phyloP scores from a whole-genome alignment of 2,888 invertebrate genomes.

The Hypomecis punctinalis region DNA sequence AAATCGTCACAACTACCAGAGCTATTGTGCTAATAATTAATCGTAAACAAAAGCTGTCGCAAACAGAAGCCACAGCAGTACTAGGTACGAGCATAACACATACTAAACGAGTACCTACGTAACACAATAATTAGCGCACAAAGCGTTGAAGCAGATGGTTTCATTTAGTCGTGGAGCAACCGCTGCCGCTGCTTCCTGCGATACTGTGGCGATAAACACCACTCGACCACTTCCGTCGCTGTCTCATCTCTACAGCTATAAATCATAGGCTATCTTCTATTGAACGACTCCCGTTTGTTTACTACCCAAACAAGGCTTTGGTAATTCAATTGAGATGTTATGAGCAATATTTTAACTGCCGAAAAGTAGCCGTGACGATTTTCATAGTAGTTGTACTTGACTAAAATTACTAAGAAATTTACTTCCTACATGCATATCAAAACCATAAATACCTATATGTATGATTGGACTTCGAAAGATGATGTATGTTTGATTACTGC shows the following conservation, averaged over 20 bases:
- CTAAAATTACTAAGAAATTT: too few relatives aligned
- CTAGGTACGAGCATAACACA: neutral
- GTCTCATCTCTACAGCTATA: constrained; percentile 46
- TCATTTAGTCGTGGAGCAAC: constrained; percentile 42
- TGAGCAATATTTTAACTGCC: neutral
- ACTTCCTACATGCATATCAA: too few relatives aligned
- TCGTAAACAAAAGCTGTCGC: constrained; percentile 15
- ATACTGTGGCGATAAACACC: constrained; percentile 67
- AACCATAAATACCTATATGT: too few relatives aligned
- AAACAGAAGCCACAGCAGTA: constrained; percentile 19
- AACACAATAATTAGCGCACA: constrained; percentile 38
- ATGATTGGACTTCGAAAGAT: too few relatives aligned
- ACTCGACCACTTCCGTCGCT: constrained; percentile 55
- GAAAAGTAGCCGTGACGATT: too few relatives aligned
- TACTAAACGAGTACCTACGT: constrained; percentile 16
- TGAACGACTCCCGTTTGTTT: constrained; percentile 23
- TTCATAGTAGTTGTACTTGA: too few relatives aligned
- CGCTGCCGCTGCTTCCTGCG: constrained; percentile 70
- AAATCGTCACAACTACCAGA: neutral
- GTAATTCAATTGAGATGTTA: constrained; percentile 8
- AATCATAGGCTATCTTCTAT: constrained; percentile 31
- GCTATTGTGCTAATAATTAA: constrained; percentile 1
- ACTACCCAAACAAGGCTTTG: constrained; percentile 7
- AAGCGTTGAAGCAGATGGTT: constrained; percentile 40
- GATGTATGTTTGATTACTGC: too few relatives aligned